Percentiles rank a stretch among this genome's conserved stretches.
These are phyloP conservation scores for Mimas tiliae DNA, from an alignment of 2,888 invertebrate species.

Conservation along the genomic window DNA sequence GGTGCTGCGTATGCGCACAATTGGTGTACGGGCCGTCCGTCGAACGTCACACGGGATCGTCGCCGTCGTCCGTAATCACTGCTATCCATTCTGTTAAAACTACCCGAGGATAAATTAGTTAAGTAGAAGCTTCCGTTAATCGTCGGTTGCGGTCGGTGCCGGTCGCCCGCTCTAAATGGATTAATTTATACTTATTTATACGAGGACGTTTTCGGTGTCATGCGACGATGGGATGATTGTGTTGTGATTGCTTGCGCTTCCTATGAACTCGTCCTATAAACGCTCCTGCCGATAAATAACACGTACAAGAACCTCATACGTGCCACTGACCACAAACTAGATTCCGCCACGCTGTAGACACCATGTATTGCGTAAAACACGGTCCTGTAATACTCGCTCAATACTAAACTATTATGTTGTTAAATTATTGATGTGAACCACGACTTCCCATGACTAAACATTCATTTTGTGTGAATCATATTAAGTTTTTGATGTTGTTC, in stretches of 20 bases:
- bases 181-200: slow-evolving; percentile 85
- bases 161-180: slow-evolving; percentile 82
- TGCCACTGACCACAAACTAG: slow-evolving; percentile 25
- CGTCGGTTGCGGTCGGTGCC: slow-evolving; percentile 79
- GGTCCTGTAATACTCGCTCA: slow-evolving; percentile 14
- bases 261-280: slow-evolving; percentile 79
- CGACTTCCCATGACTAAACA: background rate
- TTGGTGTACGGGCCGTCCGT: slow-evolving; percentile 30
- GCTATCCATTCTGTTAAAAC: slow-evolving; percentile 86
- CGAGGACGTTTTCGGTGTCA: slow-evolving; percentile 85
- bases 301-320: slow-evolving; percentile 17
- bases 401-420: slow-evolving; percentile 9
- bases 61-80: slow-evolving; percentile 78
- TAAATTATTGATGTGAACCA: slow-evolving; percentile 2
- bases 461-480: background rate
- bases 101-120: slow-evolving; percentile 85
- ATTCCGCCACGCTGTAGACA: slow-evolving; percentile 17
- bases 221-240: slow-evolving; percentile 83
- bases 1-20: slow-evolving; percentile 10
- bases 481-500: background rate
- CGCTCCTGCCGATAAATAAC: slow-evolving; percentile 48
- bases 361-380: slow-evolving; percentile 20
- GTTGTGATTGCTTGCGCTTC: slow-evolving; percentile 82
- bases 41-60: slow-evolving; percentile 70
- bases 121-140: slow-evolving; percentile 86